Evolutionary conservation across 1,140 invertebrate genomes (phyloP).

Genomic region (Orius laevigatus): DNA sequence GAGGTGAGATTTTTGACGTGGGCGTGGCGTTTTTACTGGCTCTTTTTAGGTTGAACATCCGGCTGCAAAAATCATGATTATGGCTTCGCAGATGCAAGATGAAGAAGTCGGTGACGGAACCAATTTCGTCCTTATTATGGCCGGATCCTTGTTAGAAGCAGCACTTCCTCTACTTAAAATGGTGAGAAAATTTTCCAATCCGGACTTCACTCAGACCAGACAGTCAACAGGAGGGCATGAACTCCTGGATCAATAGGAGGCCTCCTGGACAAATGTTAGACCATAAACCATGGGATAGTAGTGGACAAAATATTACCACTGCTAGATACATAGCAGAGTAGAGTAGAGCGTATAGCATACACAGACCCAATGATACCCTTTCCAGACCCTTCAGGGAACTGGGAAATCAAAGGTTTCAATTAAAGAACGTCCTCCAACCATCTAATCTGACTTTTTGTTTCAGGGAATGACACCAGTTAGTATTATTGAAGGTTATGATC

Average conservation of each 20-base stretch:
- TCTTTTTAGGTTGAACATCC: slow-evolving; percentile 75
- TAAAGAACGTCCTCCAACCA: too few species aligned
- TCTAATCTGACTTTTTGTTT: slow-evolving; percentile 22
- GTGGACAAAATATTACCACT: too few species aligned
- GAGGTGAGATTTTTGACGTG: slow-evolving; percentile 48
- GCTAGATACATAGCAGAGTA: too few species aligned
- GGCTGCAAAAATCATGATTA: slow-evolving; percentile 90
- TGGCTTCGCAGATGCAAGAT: slow-evolving; percentile 96
- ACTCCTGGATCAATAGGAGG: too few species aligned
- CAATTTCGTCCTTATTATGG: slow-evolving; percentile 93
- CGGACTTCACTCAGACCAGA: too few species aligned
- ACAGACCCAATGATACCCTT: too few species aligned
- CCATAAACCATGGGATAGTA: too few species aligned
- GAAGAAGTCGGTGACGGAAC: slow-evolving; percentile 98
- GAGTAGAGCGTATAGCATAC: too few species aligned
- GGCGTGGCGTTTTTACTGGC: neutral
- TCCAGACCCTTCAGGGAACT: too few species aligned
- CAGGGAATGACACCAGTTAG: slow-evolving; percentile 89
- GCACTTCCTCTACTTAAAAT: slow-evolving; percentile 84
- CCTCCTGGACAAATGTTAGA: too few species aligned
- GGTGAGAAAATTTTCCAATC: slow-evolving; percentile 28
- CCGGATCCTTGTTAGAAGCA: slow-evolving; percentile 77
- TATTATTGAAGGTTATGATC: slow-evolving; percentile 89
- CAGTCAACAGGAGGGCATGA: too few species aligned
- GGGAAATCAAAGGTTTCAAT: too few species aligned